Percentiles rank a stretch among this genome's conserved stretches.
Evolutionary conservation across 2,888 invertebrate genomes (phyloP).

Genomic region (Dysmachus trigonus): DNA sequence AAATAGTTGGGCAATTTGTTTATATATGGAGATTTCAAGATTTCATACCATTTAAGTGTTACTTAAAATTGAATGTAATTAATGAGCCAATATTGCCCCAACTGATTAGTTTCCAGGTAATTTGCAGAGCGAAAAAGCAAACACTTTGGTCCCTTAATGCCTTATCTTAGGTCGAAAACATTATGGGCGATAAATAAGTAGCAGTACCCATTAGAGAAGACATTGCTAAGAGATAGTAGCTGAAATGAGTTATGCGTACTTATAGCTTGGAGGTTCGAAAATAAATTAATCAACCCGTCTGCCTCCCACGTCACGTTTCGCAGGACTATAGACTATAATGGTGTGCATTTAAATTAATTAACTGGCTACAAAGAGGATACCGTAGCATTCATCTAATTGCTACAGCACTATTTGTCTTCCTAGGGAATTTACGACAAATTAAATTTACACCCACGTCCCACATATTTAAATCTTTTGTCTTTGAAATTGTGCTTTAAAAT

Average conservation of each 20-base stretch:
- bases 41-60: not conserved
- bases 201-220: not conserved
- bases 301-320: not conserved
- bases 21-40: not conserved
- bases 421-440: not conserved
- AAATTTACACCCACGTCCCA: not conserved
- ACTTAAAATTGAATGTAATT: not conserved
- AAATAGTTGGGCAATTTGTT: too few relatives aligned
- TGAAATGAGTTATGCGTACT: not conserved
- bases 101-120: not conserved
- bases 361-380: not conserved
- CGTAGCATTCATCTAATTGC: not conserved
- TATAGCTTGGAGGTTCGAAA: not conserved
- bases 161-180: not conserved
- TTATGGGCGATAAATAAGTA: not conserved
- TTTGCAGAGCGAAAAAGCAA: not conserved
- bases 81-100: not conserved
- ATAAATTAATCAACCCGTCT: constrained; percentile 6
- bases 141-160: not conserved
- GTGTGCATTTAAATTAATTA: constrained; percentile 22
- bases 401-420: constrained; percentile 1
- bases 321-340: not conserved
- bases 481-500: not conserved
- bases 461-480: not conserved
- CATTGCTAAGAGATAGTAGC: not conserved